These are phyloP conservation scores for Coleophora flavipennella DNA, from an alignment of 2,888 invertebrate genomes.

Conservation along the genomic window DNA sequence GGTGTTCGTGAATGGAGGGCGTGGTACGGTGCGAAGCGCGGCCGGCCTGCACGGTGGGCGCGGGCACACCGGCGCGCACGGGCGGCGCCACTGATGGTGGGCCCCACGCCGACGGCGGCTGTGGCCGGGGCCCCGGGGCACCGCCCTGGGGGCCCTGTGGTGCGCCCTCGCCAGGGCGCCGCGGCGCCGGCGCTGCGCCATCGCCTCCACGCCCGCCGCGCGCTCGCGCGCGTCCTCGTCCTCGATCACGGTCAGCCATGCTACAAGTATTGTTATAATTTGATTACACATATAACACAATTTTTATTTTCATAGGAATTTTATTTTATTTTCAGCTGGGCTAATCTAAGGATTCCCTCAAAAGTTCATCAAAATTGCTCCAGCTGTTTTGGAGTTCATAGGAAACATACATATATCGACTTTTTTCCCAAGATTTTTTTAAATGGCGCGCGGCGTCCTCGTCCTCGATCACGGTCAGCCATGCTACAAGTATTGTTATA, in stretches of 20 bases:
- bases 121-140: conserved; percentile 39
- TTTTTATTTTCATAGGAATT: too few relatives aligned
- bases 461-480: conserved; percentile 21
- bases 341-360: too few relatives aligned
- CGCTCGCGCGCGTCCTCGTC: conserved; percentile 53
- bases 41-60: conserved; percentile 35
- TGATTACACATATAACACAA: too few relatives aligned
- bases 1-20: conserved; percentile 45
- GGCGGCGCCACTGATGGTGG: conserved; percentile 42
- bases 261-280: too few relatives aligned
- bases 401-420: too few relatives aligned
- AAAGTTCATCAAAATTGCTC: too few relatives aligned
- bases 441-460: conserved; percentile 58
- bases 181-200: conserved; percentile 19
- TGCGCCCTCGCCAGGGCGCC: conserved; percentile 28
- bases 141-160: conserved; percentile 16
- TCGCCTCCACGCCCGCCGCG: conserved; percentile 44
- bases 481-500: background rate
- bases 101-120: conserved; percentile 56
- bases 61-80: conserved; percentile 43
- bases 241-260: conserved; percentile 16
- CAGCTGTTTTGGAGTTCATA: too few relatives aligned
- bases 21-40: conserved; percentile 47
- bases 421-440: too few relatives aligned
- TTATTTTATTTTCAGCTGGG: too few relatives aligned